Evolutionary conservation across 2,888 invertebrate species (phyloP).

Genomic region (Lagria hirta): DNA sequence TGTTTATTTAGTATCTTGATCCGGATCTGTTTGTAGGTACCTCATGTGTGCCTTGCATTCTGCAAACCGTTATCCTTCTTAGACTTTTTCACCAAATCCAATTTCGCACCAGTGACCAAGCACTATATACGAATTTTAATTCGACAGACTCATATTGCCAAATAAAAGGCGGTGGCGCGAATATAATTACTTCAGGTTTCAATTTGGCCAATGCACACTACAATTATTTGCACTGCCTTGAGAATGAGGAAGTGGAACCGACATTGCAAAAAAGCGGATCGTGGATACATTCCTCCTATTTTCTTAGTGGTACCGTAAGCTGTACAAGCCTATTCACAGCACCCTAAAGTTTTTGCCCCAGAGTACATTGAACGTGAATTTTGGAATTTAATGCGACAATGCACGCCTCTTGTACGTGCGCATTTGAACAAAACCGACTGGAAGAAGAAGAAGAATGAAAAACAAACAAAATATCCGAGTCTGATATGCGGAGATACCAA

Average conservation of each 20-base stretch:
- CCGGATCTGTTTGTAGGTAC: no score
- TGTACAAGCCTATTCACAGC: no score
- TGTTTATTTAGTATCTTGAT: no score
- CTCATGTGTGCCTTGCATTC: no score
- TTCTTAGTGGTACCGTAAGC: no score
- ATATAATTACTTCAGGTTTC: conserved; percentile 10
- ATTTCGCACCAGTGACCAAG: conserved; percentile 4
- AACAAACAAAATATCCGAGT: conserved; percentile 24
- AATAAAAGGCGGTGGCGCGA: conserved; percentile 11
- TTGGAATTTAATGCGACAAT: conserved; percentile 32
- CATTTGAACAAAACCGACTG: conserved; percentile 26
- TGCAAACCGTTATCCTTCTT: no score
- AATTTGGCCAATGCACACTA: conserved; percentile 4
- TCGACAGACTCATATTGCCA: conserved; percentile 9
- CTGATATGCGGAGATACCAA: conserved; percentile 20
- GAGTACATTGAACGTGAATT: conserved; percentile 29
- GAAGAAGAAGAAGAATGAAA: conserved; percentile 21
- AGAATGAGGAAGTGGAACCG: conserved; percentile 6
- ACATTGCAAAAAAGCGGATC: no score
- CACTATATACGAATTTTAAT: conserved; percentile 7
- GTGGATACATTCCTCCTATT: background rate
- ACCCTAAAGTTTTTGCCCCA: conserved; percentile 28
- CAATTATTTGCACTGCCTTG: no score
- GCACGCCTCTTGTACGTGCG: conserved; percentile 30
- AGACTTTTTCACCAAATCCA: conserved; percentile 5